These are phyloP conservation scores for Hoplodrina blanda DNA, from an alignment of 2,888 invertebrate genomes.

Conservation along the genomic window DNA sequence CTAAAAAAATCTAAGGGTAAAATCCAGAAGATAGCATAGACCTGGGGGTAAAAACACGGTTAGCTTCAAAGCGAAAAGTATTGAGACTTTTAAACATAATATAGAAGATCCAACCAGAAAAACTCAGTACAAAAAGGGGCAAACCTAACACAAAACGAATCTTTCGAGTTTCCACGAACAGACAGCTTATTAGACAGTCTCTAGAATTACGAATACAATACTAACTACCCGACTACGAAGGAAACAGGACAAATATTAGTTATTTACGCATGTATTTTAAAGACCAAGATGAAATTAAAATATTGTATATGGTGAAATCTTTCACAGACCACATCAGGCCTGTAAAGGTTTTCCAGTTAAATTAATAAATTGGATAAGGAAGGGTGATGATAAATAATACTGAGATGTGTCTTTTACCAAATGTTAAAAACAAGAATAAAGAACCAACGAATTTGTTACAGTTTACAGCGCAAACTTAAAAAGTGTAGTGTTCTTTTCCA, in stretches of 20 bases:
- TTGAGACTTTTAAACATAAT: slow-evolving; percentile 29
- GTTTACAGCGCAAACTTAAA: no score
- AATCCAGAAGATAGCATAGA: neutral
- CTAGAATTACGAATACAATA: slow-evolving; percentile 42
- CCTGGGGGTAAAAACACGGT: slow-evolving; percentile 3
- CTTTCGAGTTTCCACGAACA: slow-evolving; percentile 4
- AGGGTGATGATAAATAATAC: no score
- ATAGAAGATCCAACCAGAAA: slow-evolving; percentile 38
- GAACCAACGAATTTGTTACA: no score
- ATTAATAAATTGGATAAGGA: no score
- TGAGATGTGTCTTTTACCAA: no score
- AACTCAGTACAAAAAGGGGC: slow-evolving; percentile 26
- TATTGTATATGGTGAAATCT: no score
- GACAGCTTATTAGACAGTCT: slow-evolving; percentile 34
- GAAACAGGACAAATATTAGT: neutral
- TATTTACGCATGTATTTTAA: neutral
- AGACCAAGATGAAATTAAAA: neutral
- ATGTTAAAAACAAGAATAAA: no score
- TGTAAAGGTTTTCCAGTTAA: no score
- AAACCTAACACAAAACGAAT: slow-evolving; percentile 19
- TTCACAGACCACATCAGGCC: no score
- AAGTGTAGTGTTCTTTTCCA: neutral
- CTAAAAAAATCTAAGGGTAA: slow-evolving; percentile 8
- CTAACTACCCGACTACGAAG: slow-evolving; percentile 40
- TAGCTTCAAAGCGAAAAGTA: slow-evolving; percentile 33